phyloP scores from a whole-genome alignment of 2,888 invertebrate species.

The Netelia fuscicornis region DNA sequence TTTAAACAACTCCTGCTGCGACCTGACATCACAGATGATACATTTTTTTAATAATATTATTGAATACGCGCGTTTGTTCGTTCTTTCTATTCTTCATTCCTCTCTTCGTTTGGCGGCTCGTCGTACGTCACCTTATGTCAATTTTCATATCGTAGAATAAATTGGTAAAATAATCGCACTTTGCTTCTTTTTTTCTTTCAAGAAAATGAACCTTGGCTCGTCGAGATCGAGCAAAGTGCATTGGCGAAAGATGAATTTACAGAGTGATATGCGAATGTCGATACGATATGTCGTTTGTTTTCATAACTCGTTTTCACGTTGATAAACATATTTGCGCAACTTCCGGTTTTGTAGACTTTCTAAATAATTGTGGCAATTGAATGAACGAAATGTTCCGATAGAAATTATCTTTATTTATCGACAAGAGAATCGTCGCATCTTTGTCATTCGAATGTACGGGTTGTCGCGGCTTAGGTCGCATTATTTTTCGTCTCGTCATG shows the following conservation, averaged over 20 bases:
- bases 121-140: background rate
- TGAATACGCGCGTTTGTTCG: constrained; percentile 6
- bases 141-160: background rate
- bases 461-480: constrained; percentile 52
- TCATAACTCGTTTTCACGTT: background rate
- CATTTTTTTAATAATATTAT: constrained; percentile 45
- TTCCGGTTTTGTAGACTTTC: too few species aligned
- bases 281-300: constrained; percentile 42
- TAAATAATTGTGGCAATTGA: too few species aligned
- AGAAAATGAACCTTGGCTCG: background rate
- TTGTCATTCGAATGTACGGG: constrained; percentile 4
- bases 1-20: constrained; percentile 52
- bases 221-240: background rate
- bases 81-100: constrained; percentile 21
- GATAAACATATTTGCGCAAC: background rate
- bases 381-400: too few species aligned
- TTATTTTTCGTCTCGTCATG: background rate
- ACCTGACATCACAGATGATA: constrained; percentile 41
- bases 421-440: too few species aligned
- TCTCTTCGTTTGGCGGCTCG: background rate
- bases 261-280: constrained; percentile 56
- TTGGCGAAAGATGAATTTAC: constrained; percentile 28
- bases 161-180: too few species aligned
- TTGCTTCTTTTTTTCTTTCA: constrained; percentile 6
- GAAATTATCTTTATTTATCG: too few species aligned